Evolutionary conservation across 2,888 invertebrate genomes (phyloP).

Genomic region (Acleris holmiana): DNA sequence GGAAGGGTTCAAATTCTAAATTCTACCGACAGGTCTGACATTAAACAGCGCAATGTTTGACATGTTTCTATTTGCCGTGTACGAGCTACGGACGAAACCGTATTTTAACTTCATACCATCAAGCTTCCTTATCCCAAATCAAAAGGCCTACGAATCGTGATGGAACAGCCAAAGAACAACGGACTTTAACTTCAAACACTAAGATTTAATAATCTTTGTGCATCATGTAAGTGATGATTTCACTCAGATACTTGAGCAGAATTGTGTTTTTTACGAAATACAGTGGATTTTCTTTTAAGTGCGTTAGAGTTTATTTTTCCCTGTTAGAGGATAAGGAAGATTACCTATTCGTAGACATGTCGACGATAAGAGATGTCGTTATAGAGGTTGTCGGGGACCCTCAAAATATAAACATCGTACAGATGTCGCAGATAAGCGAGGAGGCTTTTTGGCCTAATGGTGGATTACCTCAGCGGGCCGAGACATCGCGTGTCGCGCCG

Average conservation of each 20-base stretch:
- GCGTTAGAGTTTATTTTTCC: constrained; percentile 57
- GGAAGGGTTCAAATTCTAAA: constrained; percentile 56
- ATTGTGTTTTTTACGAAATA: constrained; percentile 45
- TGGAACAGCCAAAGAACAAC: constrained; percentile 49
- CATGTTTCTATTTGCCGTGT: constrained; percentile 56
- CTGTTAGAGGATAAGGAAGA: constrained; percentile 47
- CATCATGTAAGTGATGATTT: constrained; percentile 45
- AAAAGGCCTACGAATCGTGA: constrained; percentile 38
- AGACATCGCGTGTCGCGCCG: constrained; percentile 56
- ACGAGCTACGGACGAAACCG: constrained; percentile 47
- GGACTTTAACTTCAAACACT: constrained; percentile 50
- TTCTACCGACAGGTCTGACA: constrained; percentile 57
- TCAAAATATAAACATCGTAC: constrained; percentile 82
- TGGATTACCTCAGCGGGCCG: constrained; percentile 73
- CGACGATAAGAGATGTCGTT: constrained; percentile 79
- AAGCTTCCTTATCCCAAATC: constrained; percentile 50
- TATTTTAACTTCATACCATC: constrained; percentile 45
- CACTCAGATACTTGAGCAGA: constrained; percentile 52
- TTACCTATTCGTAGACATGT: constrained; percentile 70
- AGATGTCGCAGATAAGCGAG: constrained; percentile 80
- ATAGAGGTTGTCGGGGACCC: constrained; percentile 80
- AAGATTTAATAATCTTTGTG: constrained; percentile 55
- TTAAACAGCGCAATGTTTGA: constrained; percentile 59
- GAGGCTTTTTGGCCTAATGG: constrained; percentile 80
- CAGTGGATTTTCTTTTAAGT: constrained; percentile 53